Conservation (phyloP, 2,888 invertebrate genomes). For the Harpagoxenus sublaevis region DNA sequence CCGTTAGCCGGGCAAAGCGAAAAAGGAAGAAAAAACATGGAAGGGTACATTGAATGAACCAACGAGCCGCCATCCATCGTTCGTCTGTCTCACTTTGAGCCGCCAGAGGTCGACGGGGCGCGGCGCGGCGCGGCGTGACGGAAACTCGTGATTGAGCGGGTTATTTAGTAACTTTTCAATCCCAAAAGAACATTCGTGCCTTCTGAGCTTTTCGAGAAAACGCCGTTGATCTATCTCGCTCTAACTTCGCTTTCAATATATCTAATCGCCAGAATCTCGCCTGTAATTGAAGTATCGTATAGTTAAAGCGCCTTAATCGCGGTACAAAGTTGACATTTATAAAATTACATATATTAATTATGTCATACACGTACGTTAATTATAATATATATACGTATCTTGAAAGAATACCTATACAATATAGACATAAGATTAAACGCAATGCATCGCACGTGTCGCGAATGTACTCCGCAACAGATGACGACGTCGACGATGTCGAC, state of each 20-base stretch:
- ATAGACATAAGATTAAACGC: not conserved
- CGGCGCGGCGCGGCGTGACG: not conserved
- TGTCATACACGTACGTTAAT: not conserved
- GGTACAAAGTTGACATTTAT: not conserved
- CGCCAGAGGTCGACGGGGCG: slow-evolving; percentile 3
- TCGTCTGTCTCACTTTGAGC: slow-evolving; percentile 39
- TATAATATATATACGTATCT: not conserved
- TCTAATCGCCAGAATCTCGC: not conserved
- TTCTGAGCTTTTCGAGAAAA: slow-evolving; percentile 4
- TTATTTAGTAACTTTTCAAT: slow-evolving; percentile 47
- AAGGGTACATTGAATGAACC: slow-evolving; percentile 21
- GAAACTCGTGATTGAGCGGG: slow-evolving; percentile 40
- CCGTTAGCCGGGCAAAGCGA: slow-evolving; percentile 14
- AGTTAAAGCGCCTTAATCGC: not conserved
- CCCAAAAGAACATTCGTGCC: slow-evolving; percentile 7
- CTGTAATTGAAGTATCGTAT: not conserved
- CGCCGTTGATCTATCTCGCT: not conserved
- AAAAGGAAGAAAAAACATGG: slow-evolving; percentile 13
- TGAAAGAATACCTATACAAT: not conserved
- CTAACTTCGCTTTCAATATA: not conserved
- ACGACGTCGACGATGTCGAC: not conserved
- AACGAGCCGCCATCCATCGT: slow-evolving; percentile 42
- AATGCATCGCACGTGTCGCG: not conserved
- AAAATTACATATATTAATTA: not conserved
- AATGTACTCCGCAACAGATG: not conserved